phyloP scores from a whole-genome alignment of 92 coral and sea anemone species.

The Zoanthus solanderi region DNA sequence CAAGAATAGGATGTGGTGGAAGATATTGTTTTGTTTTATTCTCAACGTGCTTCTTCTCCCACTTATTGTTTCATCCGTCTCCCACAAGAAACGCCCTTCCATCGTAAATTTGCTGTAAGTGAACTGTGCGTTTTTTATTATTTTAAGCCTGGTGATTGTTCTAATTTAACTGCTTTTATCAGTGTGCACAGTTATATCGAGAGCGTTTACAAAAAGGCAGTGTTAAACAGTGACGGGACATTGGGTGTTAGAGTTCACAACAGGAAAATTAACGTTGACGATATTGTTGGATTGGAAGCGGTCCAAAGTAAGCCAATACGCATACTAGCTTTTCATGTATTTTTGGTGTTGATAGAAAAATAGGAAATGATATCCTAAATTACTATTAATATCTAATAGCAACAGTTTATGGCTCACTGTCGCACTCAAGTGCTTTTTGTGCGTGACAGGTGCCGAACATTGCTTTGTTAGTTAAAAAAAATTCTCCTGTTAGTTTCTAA shows the following conservation, averaged over 20 bases:
- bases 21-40: not conserved
- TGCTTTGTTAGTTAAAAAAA: not conserved
- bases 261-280: not conserved
- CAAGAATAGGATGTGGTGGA: not conserved
- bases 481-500: not conserved
- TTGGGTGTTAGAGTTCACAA: constrained; percentile 18
- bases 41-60: not conserved
- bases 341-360: not conserved
- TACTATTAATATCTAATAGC: too few relatives aligned
- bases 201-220: constrained; percentile 21
- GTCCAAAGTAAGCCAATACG: not conserved
- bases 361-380: too few relatives aligned
- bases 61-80: not conserved
- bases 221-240: constrained; percentile 22
- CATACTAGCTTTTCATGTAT: not conserved
- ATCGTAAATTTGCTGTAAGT: not conserved
- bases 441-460: not conserved
- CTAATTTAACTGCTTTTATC: not conserved
- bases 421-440: not conserved
- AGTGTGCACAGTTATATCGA: not conserved
- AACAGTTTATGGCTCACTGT: not conserved
- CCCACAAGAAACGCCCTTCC: not conserved
- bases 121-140: not conserved
- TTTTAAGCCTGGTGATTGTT: not conserved
- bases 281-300: not conserved